Evolutionary conservation across 1,140 invertebrate genomes (phyloP).

Genomic region (Solenopsis invicta): DNA sequence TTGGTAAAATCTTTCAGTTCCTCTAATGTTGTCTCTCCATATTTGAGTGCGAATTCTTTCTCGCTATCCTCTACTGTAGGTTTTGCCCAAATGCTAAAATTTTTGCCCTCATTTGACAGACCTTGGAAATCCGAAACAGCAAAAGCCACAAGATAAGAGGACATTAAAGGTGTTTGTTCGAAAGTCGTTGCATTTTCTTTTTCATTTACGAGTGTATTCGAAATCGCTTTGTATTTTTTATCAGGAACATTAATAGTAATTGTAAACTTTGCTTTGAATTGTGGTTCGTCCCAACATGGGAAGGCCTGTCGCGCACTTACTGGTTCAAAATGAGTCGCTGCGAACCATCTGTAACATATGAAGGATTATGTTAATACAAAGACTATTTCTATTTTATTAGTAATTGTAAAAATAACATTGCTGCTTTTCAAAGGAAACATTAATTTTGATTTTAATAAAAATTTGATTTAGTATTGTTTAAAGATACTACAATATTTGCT

Average conservation of each 20-base stretch:
- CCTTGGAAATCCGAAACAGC: conserved; percentile 91
- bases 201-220: conserved; percentile 82
- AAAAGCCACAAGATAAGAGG: conserved; percentile 93
- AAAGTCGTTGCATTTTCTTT: not conserved
- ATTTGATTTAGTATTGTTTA: not conserved
- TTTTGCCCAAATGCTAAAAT: conserved; percentile 85
- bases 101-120: not conserved
- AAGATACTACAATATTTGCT: not conserved
- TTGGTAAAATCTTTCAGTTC: conserved; percentile 73
- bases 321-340: conserved; percentile 91
- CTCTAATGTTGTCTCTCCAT: conserved; percentile 77
- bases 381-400: not conserved
- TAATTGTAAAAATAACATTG: not conserved
- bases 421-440: not conserved
- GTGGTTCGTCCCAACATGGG: conserved; percentile 92
- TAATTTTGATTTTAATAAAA: conserved; percentile 8
- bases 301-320: conserved; percentile 90
- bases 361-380: conserved; percentile 14
- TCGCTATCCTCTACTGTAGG: conserved; percentile 86
- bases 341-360: conserved; percentile 80
- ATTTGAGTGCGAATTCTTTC: conserved; percentile 81
- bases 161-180: conserved; percentile 87
- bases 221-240: conserved; percentile 81
- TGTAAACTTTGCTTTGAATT: conserved; percentile 87
- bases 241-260: conserved; percentile 85